Conservation (phyloP, 2,797 vertebrate species). For the Paguma larvata region DNA sequence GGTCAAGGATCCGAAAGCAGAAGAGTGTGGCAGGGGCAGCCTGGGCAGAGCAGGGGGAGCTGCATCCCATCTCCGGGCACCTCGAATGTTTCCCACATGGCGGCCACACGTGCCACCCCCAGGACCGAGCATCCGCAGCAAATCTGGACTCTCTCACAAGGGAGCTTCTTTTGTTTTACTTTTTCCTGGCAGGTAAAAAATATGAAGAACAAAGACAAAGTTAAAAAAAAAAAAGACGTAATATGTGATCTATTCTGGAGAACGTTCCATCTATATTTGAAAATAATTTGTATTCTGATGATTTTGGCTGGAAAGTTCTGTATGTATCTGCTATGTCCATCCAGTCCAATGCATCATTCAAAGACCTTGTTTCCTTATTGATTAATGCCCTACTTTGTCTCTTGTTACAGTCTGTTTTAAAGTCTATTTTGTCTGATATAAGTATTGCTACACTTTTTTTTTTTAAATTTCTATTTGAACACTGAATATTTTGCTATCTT, state of each 20-base stretch:
- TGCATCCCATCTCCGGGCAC: neutral
- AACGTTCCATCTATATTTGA: neutral
- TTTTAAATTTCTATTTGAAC: neutral
- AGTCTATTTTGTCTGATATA: neutral
- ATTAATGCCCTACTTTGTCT: neutral
- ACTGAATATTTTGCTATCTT: neutral
- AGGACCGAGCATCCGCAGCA: neutral
- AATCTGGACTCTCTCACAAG: neutral
- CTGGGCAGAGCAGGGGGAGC: neutral
- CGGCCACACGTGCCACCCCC: rapidly evolving
- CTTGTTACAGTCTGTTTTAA: neutral
- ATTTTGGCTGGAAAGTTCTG: neutral
- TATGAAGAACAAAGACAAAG: constrained; percentile 97
- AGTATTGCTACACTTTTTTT: neutral
- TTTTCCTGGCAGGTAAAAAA: constrained; percentile 91
- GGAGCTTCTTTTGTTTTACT: constrained; percentile 23
- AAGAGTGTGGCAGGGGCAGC: neutral
- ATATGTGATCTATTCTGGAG: neutral
- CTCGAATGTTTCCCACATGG: neutral
- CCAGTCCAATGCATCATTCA: neutral
- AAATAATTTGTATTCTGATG: neutral
- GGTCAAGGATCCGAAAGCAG: neutral
- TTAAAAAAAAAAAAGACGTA: neutral
- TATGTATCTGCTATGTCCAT: neutral
- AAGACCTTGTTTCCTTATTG: neutral